Evolutionary conservation across 2,888 invertebrate genomes (phyloP), one percentile per base, ranked within the genome.

Genomic region (Masnerella sp.): DNA sequence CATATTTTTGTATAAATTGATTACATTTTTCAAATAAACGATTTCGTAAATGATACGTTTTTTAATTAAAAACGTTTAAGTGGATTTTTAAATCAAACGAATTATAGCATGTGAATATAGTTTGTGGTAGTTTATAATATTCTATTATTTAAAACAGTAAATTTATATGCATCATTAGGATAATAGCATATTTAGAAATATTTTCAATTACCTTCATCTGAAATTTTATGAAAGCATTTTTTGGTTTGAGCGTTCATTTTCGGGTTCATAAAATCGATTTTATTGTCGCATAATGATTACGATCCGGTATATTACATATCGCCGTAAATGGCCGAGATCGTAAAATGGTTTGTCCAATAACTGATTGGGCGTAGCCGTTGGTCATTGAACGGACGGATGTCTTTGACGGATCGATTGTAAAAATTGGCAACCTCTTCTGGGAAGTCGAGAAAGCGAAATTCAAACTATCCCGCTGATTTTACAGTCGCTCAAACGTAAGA

Each of bases 371-470:
- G 81, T 78, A 82, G 78, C 77, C 59, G 78, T 77, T 78, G 73
- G 81, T 83, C 81, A 82, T 80, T 82, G 83, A 80, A 79, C 75
- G 81, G 85, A 84, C 84, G 83, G 82, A 84, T 84, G 81, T 82
- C 81, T 84, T 84, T 85, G 85, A 85, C 84, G 82, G 82, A 85
- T 83, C 81, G 84, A 77, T 83, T 84, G 80, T 85, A 85, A 85
- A 85, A 80, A 81, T 78, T 71, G 77, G 76, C 59, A 77, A 72
- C 73, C 74, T 73, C 77, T 83, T 83, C 83, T 79, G 54, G 76
- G 81, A 83, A 82, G 65, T 71, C 77, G 79, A 68, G 80, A 78
- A 77, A 79, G 79, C 78, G 72, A 80, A 77, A 80, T 77, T 77
- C 74, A 75, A 74, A 65, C 36, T 61, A 81, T 80, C 83, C 84